Base-by-base conservation (phyloP, 2,113 vertebrate species). In the Ginglymostoma cirratum region DNA sequence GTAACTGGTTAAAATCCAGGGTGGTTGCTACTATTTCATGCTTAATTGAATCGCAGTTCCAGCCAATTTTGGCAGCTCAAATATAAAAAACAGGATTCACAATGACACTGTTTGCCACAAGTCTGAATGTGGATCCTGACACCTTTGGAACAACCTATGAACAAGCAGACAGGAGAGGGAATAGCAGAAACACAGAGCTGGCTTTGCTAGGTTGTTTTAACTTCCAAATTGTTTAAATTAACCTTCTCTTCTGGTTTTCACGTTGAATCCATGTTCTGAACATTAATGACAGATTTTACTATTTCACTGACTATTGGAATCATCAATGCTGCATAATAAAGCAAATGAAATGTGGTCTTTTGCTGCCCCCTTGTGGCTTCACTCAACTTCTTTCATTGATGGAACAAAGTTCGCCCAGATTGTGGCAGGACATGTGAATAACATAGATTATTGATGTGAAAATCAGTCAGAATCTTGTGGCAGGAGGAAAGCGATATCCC, bases 331-430 rank as follows among this genome's bases (percentile, higher is more conserved):
- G 80, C 38, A 23, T 6, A 4, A 55, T 89, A 55, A 55, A 15
- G 24, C 52, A 89, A 89, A 70, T 3, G 30, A 24, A 72, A 48
- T 23, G 30, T 93, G 61, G 93, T 7, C 93, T 30, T 48, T 72
- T 69, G 2, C 67, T 95, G 93, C 93, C 93, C 38, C 24, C 93
- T 95, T 21, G 38, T 95, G 93, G 93, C 66, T 95, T 66, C 67
- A 95, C 21, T 65, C 65, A 5, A 1, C 14, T 90, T n/a, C 34
- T 27, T 34, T 52, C 45, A 27, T 2, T 17, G 85, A 80, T 15
- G 1, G 55, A 65, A 5, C 12, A 90, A 14, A n/a, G 19, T 0
- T 17, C 45, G 14, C 83, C 52, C 86, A 89, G 86, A 30, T 4
- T 27, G 6, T 52, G 86, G 24, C 14, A 48, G 48, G 24, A 89